A percentile compares a stretch with the other conserved stretches of the same genome.
phyloP scores from a whole-genome alignment of 1,140 invertebrate genomes.

The Protaetia brevitarsis region DNA sequence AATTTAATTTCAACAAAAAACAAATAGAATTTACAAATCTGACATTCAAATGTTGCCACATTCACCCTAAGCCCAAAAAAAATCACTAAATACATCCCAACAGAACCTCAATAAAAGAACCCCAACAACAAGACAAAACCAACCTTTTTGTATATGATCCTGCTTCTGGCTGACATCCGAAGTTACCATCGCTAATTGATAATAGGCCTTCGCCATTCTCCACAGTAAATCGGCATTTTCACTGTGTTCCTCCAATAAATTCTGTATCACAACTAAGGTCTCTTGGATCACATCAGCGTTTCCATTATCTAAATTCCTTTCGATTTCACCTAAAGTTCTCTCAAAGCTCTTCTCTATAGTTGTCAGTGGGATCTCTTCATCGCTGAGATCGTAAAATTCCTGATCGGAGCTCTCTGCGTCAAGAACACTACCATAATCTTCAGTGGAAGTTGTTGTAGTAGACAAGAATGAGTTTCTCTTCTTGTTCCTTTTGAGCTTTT shows the following conservation, averaged over 20 bases:
- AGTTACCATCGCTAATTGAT: slow-evolving; percentile 52
- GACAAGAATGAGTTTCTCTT: slow-evolving; percentile 19
- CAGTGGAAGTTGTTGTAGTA: slow-evolving; percentile 27
- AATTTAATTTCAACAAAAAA: too few relatives aligned
- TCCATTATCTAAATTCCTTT: slow-evolving; percentile 41
- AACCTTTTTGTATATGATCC: slow-evolving; percentile 57
- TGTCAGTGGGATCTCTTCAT: slow-evolving; percentile 39
- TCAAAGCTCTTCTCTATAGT: neutral
- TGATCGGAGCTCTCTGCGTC: slow-evolving; percentile 44
- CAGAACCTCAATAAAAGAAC: slow-evolving; percentile 54
- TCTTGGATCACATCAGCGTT: slow-evolving; percentile 35
- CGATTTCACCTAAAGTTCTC: slow-evolving; percentile 35
- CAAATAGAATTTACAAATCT: slow-evolving; percentile 63
- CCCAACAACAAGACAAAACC: slow-evolving; percentile 57
- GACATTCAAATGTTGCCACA: slow-evolving; percentile 60
- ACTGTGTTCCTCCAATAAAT: slow-evolving; percentile 46
- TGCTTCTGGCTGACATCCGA: slow-evolving; percentile 55
- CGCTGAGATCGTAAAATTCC: slow-evolving; percentile 46
- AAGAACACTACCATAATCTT: slow-evolving; percentile 39
- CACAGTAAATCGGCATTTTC: slow-evolving; percentile 60
- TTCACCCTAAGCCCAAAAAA: slow-evolving; percentile 56
- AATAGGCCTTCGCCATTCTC: slow-evolving; percentile 66
- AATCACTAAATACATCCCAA: slow-evolving; percentile 62
- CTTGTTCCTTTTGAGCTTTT: neutral
- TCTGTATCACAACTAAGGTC: slow-evolving; percentile 45